A percentile compares a stretch with the other conserved stretches of the same genome.
Evolutionary conservation across 2,888 invertebrate species (phyloP).

Genomic region (Epinotia bilunana): DNA sequence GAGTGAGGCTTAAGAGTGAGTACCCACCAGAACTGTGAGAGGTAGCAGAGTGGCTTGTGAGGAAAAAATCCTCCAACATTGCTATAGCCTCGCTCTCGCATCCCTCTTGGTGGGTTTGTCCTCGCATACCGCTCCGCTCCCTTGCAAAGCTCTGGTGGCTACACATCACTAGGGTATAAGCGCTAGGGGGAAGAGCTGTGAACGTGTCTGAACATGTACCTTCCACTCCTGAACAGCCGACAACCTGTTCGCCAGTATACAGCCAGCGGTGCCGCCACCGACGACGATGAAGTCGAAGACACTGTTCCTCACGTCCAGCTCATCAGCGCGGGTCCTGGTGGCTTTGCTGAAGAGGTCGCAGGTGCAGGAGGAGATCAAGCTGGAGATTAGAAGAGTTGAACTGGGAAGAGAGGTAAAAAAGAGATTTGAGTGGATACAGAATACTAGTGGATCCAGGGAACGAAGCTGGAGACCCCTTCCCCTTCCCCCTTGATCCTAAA

Average conservation of each 20-base stretch:
- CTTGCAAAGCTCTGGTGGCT: no score
- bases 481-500: no score
- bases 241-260: constrained; percentile 76
- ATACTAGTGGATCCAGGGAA: neutral
- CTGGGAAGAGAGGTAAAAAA: neutral
- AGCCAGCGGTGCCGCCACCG: constrained; percentile 79
- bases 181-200: neutral
- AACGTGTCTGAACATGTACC: constrained; percentile 54
- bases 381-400: neutral
- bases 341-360: constrained; percentile 74
- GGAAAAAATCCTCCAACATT: no score
- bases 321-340: constrained; percentile 70
- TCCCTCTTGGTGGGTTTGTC: no score
- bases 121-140: no score
- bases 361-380: constrained; percentile 46
- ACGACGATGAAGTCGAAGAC: constrained; percentile 81
- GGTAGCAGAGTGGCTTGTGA: no score
- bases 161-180: no score
- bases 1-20: no score
- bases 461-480: no score
- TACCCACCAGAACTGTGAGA: no score
- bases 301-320: constrained; percentile 69
- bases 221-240: constrained; percentile 78
- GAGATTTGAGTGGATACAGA: neutral
- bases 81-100: no score